A percentile compares a stretch with the other conserved stretches of the same genome.
Evolutionary conservation across 2,113 vertebrate species (phyloP).

Genomic region (Limanda limanda): DNA sequence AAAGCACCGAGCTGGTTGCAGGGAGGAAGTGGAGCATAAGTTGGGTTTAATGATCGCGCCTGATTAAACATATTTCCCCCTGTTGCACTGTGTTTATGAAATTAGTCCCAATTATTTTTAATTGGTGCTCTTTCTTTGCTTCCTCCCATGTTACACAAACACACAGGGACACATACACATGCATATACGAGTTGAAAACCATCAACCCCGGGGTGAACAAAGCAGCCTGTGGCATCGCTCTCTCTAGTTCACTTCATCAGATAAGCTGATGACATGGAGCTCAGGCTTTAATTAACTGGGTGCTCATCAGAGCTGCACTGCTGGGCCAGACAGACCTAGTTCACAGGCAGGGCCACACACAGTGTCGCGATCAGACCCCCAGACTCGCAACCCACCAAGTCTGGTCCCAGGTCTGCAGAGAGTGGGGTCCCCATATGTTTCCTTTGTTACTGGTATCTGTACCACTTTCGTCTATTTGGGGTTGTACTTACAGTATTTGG

Average conservation of each 20-base stretch:
- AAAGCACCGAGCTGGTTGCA: slow-evolving; percentile 44
- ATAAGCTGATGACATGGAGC: slow-evolving; percentile 73
- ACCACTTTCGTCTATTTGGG: background rate
- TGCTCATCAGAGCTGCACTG: slow-evolving; percentile 60
- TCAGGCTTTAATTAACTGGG: slow-evolving; percentile 73
- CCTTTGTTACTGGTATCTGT: background rate
- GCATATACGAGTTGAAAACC: slow-evolving; percentile 21
- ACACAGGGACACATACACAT: slow-evolving; percentile 38
- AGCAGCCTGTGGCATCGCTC: slow-evolving; percentile 54
- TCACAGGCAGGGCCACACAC: slow-evolving; percentile 63
- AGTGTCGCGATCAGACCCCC: slow-evolving; percentile 16
- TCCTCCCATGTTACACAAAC: slow-evolving; percentile 55
- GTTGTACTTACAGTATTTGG: background rate
- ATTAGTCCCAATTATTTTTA: slow-evolving; percentile 82
- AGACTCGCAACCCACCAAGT: background rate
- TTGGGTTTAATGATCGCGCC: slow-evolving; percentile 59
- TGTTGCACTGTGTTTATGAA: slow-evolving; percentile 69
- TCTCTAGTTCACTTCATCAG: slow-evolving; percentile 63
- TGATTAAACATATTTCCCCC: slow-evolving; percentile 76
- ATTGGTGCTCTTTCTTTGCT: slow-evolving; percentile 71
- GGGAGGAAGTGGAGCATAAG: slow-evolving; percentile 63
- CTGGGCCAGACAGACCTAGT: slow-evolving; percentile 24
- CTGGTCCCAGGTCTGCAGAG: slow-evolving; percentile 35
- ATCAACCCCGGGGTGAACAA: slow-evolving; percentile 27
- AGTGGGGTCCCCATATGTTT: slow-evolving; percentile 16